Evolutionary conservation across 2,888 invertebrate species (phyloP), one percentile per base, ranked within the genome.

Genomic region (Micoletzkya japonica): DNA sequence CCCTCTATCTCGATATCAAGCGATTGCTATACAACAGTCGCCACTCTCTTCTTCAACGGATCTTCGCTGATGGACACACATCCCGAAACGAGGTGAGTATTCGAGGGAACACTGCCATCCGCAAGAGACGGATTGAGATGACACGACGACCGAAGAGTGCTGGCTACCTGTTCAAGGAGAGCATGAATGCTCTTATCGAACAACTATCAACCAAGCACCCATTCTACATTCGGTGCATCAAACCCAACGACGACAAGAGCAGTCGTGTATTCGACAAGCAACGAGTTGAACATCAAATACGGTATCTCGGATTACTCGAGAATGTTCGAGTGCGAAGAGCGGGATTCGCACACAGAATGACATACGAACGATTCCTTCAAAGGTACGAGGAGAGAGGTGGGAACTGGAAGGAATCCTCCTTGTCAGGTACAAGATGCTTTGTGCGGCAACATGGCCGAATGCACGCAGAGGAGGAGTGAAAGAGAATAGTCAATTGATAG

Each of bases 21-120:
- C 89, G 97, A 36, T 88, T 97, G 70, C 89, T 96, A 77, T 94
- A 91, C 87, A 91, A 92, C 84, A 78, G 77, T 70, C 75, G 75
- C 39, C 72, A 72, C 52, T 61, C 71, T 4, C 90, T 93, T 77
- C 89, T 97, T 54, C 90, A 90, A 56, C 88, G 89, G 73, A 95
- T 97, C 94, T 97, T 95, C 95, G 96, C 95, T 0, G 97, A 97
- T 87, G 97, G 97, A 36, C 92, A 92, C 32, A 91, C 92, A 82
- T 90, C 93, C 83, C 93, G 96, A 80, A 44, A 52, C 4, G 64
- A 66, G 64, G 64, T 66, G 44, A 10, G 59, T 54, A 52, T 28
- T 7, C 24, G 39, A 28, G 37, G 1, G 17, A 10, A 30, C 32
- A n/a, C 54, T 26, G 24, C 34, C 67, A 26, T 54, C 20, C 54